Evolutionary conservation across 2,888 invertebrate species (phyloP).

Genomic region (Sinodicranocentrus sp.): DNA sequence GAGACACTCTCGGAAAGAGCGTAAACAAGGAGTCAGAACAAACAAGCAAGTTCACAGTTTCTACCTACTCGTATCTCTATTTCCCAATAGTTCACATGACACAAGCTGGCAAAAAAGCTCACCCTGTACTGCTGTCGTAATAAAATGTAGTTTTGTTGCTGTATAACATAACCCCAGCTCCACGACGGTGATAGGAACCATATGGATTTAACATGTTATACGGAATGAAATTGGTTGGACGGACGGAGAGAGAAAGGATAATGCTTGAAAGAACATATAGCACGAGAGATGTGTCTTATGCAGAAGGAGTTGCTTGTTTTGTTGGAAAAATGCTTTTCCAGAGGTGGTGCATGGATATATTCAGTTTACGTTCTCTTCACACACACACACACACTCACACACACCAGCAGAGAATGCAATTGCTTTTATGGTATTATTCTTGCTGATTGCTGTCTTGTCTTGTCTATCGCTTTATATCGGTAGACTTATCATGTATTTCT

Average conservation of each 20-base stretch:
- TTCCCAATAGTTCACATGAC: slow-evolving; percentile 29
- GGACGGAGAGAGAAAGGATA: too few species aligned
- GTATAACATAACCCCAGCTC: slow-evolving; percentile 53
- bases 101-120: slow-evolving; percentile 26
- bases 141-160: slow-evolving; percentile 37
- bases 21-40: not conserved
- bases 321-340: too few species aligned
- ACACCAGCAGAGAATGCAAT: too few species aligned
- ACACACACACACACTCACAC: too few species aligned
- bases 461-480: not conserved
- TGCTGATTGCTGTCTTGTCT: slow-evolving; percentile 50
- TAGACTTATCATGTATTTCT: not conserved
- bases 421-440: slow-evolving; percentile 4
- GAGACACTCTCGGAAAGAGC: slow-evolving; percentile 29
- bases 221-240: too few species aligned
- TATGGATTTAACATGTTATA: slow-evolving; percentile 31
- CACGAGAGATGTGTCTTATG: not conserved
- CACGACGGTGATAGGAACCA: slow-evolving; percentile 45
- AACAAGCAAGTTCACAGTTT: slow-evolving; percentile 48
- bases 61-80: too few species aligned
- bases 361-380: too few species aligned
- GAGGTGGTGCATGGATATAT: too few species aligned
- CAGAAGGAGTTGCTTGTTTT: not conserved
- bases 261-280: too few species aligned
- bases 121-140: slow-evolving; percentile 29